These are phyloP conservation scores for Gorilla gorilla DNA, from an alignment of 2,113 vertebrate genomes.

Conservation along the genomic window DNA sequence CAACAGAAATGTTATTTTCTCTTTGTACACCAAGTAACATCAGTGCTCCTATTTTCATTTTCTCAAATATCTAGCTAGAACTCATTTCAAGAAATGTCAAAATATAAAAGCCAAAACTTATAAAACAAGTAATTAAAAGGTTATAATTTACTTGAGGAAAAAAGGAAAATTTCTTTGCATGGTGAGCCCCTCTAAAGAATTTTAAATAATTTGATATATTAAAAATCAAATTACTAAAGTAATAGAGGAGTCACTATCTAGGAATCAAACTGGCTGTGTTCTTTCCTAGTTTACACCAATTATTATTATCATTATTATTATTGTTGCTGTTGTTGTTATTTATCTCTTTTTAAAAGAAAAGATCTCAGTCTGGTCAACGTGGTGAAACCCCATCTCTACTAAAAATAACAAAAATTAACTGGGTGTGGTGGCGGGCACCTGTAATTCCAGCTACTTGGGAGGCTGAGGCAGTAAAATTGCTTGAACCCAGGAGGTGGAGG, in stretches of 20 bases:
- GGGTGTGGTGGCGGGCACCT: too few species aligned
- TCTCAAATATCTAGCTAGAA: background rate
- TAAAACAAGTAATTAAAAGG: background rate
- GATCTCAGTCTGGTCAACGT: background rate
- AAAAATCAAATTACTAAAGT: background rate
- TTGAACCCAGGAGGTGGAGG: too few species aligned
- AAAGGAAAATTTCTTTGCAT: background rate
- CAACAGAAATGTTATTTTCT: background rate
- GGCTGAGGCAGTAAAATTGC: too few species aligned
- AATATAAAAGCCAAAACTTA: background rate
- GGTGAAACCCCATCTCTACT: too few species aligned
- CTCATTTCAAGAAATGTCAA: slow-evolving; percentile 25
- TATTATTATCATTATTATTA: background rate
- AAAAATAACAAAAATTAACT: too few species aligned
- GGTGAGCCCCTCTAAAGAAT: background rate
- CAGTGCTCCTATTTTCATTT: background rate
- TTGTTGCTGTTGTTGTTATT: too few species aligned
- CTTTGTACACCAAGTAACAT: background rate
- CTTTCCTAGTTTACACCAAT: background rate
- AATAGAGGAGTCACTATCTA: background rate
- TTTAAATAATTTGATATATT: background rate
- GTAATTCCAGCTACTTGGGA: too few species aligned
- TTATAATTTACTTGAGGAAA: background rate
- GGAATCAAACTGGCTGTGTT: background rate
- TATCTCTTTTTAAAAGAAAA: too few species aligned